These are phyloP conservation scores for Bujurquina vittata DNA, from an alignment of 2,113 vertebrate species.

Conservation along the genomic window DNA sequence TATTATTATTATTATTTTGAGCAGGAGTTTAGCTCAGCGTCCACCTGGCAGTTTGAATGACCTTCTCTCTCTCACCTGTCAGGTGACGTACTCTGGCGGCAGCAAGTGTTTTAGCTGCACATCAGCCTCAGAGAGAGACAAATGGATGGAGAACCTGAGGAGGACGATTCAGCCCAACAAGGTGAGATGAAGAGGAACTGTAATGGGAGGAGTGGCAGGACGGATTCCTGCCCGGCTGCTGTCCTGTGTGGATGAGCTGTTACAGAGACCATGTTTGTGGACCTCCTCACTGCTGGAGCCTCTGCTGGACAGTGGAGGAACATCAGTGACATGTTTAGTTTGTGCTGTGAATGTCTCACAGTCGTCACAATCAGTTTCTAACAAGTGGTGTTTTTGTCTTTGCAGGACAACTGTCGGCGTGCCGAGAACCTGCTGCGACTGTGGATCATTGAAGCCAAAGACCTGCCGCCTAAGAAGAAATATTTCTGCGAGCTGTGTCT, in stretches of 20 bases:
- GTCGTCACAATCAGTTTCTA: background rate
- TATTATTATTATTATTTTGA: too few species aligned
- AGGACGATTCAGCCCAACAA: slow-evolving; percentile 95
- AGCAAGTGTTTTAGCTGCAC: slow-evolving; percentile 97
- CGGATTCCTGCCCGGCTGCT: background rate
- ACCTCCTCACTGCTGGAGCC: background rate
- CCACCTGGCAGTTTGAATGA: fast-evolving
- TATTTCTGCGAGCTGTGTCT: slow-evolving; percentile 99
- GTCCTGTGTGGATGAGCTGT: background rate
- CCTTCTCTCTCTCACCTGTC: background rate
- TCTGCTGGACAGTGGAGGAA: background rate
- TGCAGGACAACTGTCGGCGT: slow-evolving; percentile 92
- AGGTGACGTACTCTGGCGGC: slow-evolving; percentile 94
- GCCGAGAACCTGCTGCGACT: slow-evolving; percentile 91
- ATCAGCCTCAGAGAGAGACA: slow-evolving; percentile 95
- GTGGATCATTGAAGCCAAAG: slow-evolving; percentile 98
- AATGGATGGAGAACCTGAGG: slow-evolving; percentile 98
- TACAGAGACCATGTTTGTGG: background rate
- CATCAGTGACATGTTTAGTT: background rate
- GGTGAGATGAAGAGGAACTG: slow-evolving; percentile 73
- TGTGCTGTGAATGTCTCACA: background rate
- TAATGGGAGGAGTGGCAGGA: background rate
- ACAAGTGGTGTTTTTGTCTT: background rate
- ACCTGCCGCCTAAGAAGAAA: slow-evolving; percentile 93
- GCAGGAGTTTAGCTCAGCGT: background rate